Evolutionary conservation across 2,113 vertebrate genomes (phyloP).

Genomic region (Xenus cinereus): DNA sequence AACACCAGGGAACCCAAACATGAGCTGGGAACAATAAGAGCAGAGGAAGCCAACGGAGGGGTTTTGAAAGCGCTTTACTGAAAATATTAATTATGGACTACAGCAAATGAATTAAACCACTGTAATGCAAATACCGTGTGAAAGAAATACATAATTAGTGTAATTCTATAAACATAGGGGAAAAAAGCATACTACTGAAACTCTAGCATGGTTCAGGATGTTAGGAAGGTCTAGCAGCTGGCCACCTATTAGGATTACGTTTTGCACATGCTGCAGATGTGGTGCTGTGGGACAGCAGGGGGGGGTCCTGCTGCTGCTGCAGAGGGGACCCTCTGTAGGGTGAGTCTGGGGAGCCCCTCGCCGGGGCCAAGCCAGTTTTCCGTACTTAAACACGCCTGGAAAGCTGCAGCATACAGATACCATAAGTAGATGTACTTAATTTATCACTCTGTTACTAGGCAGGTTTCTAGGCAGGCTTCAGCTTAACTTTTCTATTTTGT

Average conservation of each 20-base stretch:
- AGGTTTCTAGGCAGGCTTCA: slow-evolving; percentile 55
- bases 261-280: not conserved
- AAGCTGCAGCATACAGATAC: not conserved
- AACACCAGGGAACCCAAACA: not conserved
- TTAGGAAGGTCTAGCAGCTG: not conserved
- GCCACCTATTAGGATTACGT: not conserved
- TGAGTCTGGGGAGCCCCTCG: not conserved
- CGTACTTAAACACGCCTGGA: not conserved
- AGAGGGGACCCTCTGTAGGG: not conserved
- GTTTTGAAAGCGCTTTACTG: not conserved
- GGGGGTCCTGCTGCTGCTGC: not conserved
- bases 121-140: not conserved
- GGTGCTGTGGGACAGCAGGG: not conserved
- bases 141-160: not conserved
- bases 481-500: not conserved
- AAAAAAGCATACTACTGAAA: not conserved
- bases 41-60: not conserved
- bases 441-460: slow-evolving; percentile 49
- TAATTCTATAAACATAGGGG: not conserved
- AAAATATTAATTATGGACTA: not conserved
- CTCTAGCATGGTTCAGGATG: not conserved
- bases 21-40: not conserved
- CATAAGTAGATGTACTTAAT: slow-evolving; percentile 30
- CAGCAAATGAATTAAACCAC: not conserved
- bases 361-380: not conserved